These are phyloP conservation scores for Phrynocephalus forsythii DNA, from an alignment of 2,797 vertebrate species.

Conservation along the genomic window DNA sequence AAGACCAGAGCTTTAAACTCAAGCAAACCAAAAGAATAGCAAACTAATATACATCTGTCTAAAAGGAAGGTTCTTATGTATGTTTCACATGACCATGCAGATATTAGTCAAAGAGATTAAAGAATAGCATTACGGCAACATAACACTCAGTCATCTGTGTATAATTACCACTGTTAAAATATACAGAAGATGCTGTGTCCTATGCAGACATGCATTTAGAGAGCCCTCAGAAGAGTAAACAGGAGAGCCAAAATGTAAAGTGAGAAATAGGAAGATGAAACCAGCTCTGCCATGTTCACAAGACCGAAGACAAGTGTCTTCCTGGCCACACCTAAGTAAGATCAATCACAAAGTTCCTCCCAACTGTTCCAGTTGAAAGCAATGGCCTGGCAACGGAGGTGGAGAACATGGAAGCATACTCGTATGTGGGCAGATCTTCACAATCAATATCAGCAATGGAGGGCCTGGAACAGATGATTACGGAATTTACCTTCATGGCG, in stretches of 20 bases:
- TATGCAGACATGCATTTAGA: fast-evolving
- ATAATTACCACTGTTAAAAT: fast-evolving
- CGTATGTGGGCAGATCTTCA: fast-evolving
- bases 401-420: background rate
- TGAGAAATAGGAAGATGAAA: conserved; percentile 1
- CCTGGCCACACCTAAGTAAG: background rate
- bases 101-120: background rate
- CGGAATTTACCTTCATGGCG: conserved; percentile 13
- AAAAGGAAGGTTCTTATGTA: background rate
- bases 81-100: fast-evolving
- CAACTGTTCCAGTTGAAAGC: background rate
- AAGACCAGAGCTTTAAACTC: background rate
- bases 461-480: conserved; percentile 1
- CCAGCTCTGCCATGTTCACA: background rate
- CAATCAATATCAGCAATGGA: fast-evolving
- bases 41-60: fast-evolving
- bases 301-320: background rate
- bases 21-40: background rate
- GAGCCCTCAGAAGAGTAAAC: background rate
- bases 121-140: conserved; percentile 8
- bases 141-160: conserved; percentile 3
- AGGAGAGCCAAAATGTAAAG: background rate
- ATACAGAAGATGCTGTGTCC: background rate
- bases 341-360: background rate
- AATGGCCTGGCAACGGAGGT: fast-evolving